Evolutionary conservation across 2,113 vertebrate genomes (phyloP).

Genomic region (Hassar affinis): DNA sequence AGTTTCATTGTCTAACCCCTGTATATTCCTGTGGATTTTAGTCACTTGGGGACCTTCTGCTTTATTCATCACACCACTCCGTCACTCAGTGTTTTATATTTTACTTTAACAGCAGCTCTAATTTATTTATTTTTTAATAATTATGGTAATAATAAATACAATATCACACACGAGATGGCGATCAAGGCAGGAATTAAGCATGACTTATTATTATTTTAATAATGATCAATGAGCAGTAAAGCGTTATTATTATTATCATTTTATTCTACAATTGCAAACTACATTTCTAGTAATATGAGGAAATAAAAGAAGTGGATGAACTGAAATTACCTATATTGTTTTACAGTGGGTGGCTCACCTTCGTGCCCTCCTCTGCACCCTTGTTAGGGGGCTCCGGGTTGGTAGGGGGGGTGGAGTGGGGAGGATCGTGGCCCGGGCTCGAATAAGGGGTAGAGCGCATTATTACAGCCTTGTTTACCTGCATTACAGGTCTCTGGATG

Average conservation of each 20-base stretch:
- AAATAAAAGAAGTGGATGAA: slow-evolving; percentile 55
- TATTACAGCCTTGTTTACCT: slow-evolving; percentile 77
- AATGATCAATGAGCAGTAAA: no score
- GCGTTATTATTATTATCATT: not conserved
- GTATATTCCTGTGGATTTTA: no score
- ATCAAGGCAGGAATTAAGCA: not conserved
- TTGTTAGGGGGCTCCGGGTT: slow-evolving; percentile 69
- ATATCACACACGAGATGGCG: not conserved
- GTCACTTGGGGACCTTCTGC: no score
- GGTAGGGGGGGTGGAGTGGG: slow-evolving; percentile 69
- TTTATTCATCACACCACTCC: not conserved
- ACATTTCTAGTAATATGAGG: no score
- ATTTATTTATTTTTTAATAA: not conserved
- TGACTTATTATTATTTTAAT: not conserved
- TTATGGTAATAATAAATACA: not conserved
- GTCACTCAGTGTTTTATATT: not conserved
- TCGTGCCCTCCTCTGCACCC: slow-evolving; percentile 79
- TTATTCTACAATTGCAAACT: slow-evolving; percentile 6
- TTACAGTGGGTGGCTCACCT: slow-evolving; percentile 82
- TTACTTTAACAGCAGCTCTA: not conserved
- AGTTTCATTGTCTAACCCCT: no score
- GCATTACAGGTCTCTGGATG: slow-evolving; percentile 80
- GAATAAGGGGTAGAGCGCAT: slow-evolving; percentile 75
- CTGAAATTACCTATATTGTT: slow-evolving; percentile 75
- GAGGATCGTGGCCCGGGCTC: slow-evolving; percentile 66